Evolutionary conservation across 1,140 invertebrate genomes (phyloP).

Genomic region (Pristionchus pacificus): DNA sequence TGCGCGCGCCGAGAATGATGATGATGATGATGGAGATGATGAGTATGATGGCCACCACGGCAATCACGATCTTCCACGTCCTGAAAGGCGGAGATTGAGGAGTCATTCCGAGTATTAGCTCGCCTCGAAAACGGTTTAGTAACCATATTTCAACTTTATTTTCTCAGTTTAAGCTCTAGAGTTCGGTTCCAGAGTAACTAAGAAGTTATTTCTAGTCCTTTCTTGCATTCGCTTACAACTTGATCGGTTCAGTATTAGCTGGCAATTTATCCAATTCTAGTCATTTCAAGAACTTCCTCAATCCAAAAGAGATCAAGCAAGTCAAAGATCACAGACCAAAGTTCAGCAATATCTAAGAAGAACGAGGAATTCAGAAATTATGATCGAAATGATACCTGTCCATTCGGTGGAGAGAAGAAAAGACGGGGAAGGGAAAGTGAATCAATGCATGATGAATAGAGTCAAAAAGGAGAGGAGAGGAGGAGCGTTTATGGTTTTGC

Average conservation of each 20-base stretch:
- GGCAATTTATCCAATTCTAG: too few relatives aligned
- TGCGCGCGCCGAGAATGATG: slow-evolving; percentile 5
- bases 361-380: background rate
- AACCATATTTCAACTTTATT: background rate
- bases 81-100: background rate
- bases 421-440: background rate
- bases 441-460: background rate
- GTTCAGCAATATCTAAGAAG: too few relatives aligned
- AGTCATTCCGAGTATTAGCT: too few relatives aligned
- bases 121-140: background rate
- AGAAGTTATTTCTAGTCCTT: background rate
- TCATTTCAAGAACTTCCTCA: too few relatives aligned
- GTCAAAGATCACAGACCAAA: too few relatives aligned
- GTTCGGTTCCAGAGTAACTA: background rate
- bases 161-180: background rate
- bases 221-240: too few relatives aligned
- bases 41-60: slow-evolving; percentile 1
- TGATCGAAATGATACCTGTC: background rate
- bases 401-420: background rate
- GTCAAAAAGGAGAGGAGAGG: background rate
- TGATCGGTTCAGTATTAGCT: too few relatives aligned
- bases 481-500: background rate
- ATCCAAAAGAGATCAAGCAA: too few relatives aligned
- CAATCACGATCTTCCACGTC: slow-evolving; percentile 11
- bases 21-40: background rate